Percentiles rank a stretch among this genome's conserved stretches.
phyloP scores from a whole-genome alignment of 2,113 vertebrate genomes.

The Antigone vipio region DNA sequence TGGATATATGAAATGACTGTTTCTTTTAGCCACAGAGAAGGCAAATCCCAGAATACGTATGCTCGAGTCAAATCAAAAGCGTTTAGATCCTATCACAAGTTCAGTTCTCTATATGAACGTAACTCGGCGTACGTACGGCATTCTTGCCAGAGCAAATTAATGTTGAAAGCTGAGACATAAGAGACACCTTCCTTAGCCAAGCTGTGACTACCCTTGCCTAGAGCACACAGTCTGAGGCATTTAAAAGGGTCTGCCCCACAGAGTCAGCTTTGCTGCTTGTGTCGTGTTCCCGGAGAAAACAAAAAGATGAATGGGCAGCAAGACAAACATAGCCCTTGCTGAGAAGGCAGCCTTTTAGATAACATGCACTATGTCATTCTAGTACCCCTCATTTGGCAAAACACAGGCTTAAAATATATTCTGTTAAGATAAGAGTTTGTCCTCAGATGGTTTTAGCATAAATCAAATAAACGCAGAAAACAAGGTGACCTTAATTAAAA shows the following conservation, averaged over 20 bases:
- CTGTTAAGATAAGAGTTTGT: not conserved
- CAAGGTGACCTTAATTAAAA: slow-evolving; percentile 13
- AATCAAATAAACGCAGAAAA: not conserved
- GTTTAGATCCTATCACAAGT: not conserved
- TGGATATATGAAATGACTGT: not conserved
- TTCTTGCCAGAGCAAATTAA: slow-evolving; percentile 35
- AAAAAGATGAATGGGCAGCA: not conserved
- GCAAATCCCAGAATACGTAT: not conserved
- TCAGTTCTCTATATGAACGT: not conserved
- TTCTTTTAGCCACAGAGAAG: not conserved
- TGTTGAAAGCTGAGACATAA: slow-evolving; percentile 7
- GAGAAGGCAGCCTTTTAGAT: not conserved
- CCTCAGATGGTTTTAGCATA: not conserved
- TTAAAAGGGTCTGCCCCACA: not conserved
- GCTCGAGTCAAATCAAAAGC: slow-evolving; percentile 1
- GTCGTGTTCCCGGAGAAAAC: not conserved
- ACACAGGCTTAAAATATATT: not conserved
- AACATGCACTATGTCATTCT: not conserved
- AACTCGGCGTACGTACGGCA: not conserved
- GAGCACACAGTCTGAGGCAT: not conserved
- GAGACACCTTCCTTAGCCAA: slow-evolving; percentile 3
- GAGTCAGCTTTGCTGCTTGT: not conserved
- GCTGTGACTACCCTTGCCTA: not conserved
- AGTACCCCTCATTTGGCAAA: not conserved
- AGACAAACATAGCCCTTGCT: not conserved